Evolutionary conservation across 1,140 invertebrate genomes (phyloP).

Genomic region (Solen grandis): DNA sequence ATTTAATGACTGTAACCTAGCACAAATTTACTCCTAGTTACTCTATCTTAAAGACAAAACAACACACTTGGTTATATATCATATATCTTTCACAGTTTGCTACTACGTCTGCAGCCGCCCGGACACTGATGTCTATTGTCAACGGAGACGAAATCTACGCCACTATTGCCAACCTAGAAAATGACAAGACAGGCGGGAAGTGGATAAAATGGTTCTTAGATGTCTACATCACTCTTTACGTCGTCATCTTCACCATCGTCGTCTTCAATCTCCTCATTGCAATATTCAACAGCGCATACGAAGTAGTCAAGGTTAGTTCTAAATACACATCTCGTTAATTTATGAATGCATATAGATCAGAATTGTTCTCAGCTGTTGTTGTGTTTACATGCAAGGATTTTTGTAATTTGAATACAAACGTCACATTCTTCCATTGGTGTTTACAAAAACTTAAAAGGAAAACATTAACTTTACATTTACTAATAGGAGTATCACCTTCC

Average conservation of each 20-base stretch:
- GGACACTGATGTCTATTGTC: neutral
- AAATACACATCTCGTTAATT: neutral
- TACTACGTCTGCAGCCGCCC: neutral
- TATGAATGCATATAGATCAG: neutral
- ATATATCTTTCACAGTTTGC: neutral
- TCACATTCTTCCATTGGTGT: no score
- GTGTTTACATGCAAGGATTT: no score
- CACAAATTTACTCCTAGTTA: no score
- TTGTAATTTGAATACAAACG: no score
- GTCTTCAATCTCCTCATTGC: neutral
- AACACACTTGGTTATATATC: no score
- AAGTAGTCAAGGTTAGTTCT: neutral
- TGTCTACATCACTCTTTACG: constrained; percentile 1
- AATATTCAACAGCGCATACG: constrained; percentile 4
- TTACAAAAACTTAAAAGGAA: no score
- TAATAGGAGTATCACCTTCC: no score
- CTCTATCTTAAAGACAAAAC: no score
- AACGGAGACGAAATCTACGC: constrained; percentile 15
- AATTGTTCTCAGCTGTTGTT: no score
- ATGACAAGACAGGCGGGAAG: neutral
- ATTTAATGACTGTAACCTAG: no score
- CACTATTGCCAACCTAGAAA: neutral
- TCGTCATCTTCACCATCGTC: neutral
- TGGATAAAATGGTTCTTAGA: neutral
- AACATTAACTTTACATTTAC: no score